phyloP scores from a whole-genome alignment of 1,140 invertebrate species.

The Tribolium madens region DNA sequence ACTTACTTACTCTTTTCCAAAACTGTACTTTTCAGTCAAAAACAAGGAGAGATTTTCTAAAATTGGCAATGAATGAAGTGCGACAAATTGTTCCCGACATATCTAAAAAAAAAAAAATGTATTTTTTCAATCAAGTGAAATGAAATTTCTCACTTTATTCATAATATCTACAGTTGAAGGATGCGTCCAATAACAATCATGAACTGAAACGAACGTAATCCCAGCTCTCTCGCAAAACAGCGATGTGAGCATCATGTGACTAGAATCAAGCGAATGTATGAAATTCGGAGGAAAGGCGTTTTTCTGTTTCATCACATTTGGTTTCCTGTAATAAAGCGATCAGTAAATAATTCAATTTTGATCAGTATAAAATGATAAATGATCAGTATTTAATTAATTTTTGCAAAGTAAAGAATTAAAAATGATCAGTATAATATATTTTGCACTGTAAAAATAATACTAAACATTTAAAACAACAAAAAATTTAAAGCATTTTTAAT shows the following conservation, averaged over 20 bases:
- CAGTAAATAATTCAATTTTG: too few relatives aligned
- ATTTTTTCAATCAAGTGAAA: too few relatives aligned
- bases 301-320: slow-evolving; percentile 92
- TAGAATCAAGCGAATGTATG: slow-evolving; percentile 97
- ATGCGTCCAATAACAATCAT: slow-evolving; percentile 99
- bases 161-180: slow-evolving; percentile 86
- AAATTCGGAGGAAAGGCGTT: slow-evolving; percentile 99
- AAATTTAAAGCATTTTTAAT: too few relatives aligned
- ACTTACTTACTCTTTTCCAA: slow-evolving; percentile 69
- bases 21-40: slow-evolving; percentile 77
- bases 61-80: slow-evolving; percentile 92
- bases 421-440: too few relatives aligned
- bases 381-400: too few relatives aligned
- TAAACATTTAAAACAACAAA: too few relatives aligned
- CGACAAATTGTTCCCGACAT: slow-evolving; percentile 96
- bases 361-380: too few relatives aligned
- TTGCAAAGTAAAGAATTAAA: too few relatives aligned
- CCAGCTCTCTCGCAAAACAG: slow-evolving; percentile 84
- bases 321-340: slow-evolving; percentile 81
- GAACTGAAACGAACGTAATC: slow-evolving; percentile 95
- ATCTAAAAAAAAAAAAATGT: slow-evolving; percentile 78
- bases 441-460: too few relatives aligned
- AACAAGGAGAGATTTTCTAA: slow-evolving; percentile 88
- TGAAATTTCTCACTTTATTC: slow-evolving; percentile 82
- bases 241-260: slow-evolving; percentile 99